Evolutionary conservation across 2,888 invertebrate species (phyloP).

Genomic region (Acanthococcus lagerstroemiae): DNA sequence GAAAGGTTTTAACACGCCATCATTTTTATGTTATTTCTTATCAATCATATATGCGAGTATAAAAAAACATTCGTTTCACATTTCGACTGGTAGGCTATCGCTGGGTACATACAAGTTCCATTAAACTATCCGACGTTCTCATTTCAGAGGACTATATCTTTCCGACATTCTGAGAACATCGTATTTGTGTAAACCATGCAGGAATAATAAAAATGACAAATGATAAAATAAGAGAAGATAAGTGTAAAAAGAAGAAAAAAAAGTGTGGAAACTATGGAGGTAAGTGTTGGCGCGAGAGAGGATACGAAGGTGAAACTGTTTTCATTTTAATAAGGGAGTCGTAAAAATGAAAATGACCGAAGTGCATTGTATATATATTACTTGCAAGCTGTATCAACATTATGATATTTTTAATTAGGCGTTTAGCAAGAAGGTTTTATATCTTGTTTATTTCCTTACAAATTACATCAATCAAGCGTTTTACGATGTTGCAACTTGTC

Average conservation of each 20-base stretch:
- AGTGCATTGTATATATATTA: constrained; percentile 13
- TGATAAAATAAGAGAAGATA: constrained; percentile 6
- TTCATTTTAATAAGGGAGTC: constrained; percentile 13
- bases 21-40: no score
- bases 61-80: no score
- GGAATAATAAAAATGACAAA: constrained; percentile 2
- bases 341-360: constrained; percentile 5
- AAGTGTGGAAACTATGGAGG: not conserved
- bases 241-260: not conserved
- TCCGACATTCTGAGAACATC: no score
- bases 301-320: not conserved
- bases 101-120: no score
- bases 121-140: no score
- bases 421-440: constrained; percentile 18
- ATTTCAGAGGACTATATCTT: no score
- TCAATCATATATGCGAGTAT: no score
- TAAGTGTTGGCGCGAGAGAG: not conserved
- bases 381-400: constrained; percentile 3
- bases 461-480: constrained; percentile 24
- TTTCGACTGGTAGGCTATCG: no score
- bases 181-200: not conserved
- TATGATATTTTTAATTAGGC: constrained; percentile 23
- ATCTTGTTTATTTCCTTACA: constrained; percentile 23
- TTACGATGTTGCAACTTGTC: constrained; percentile 25
- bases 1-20: no score